These are phyloP conservation scores for Zingel zingel DNA, from an alignment of 2,113 vertebrate species.

Conservation along the genomic window DNA sequence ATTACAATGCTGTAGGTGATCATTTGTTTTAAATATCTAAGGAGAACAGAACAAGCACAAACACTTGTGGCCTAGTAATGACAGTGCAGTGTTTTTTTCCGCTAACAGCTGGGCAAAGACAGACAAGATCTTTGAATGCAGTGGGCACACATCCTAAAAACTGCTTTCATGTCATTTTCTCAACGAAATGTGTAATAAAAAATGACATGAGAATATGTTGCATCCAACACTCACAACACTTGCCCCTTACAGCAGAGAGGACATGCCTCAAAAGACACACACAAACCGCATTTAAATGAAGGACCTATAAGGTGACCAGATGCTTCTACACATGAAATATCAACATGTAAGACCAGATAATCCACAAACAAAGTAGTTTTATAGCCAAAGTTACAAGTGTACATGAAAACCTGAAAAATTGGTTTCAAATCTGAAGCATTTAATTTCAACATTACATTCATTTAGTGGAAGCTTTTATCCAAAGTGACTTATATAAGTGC, in stretches of 20 bases:
- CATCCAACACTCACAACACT: not conserved
- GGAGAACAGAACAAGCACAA: slow-evolving; percentile 12
- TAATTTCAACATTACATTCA: not conserved
- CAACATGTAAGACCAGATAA: not conserved
- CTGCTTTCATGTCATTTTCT: slow-evolving; percentile 21
- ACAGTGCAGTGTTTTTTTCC: slow-evolving; percentile 5
- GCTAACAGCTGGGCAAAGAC: slow-evolving; percentile 14
- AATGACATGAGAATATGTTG: slow-evolving; percentile 1
- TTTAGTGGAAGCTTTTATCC: not conserved
- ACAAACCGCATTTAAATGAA: not conserved
- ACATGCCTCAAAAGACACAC: not conserved
- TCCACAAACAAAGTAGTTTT: not conserved
- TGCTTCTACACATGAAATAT: not conserved
- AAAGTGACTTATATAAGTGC: not conserved
- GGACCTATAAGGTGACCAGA: not conserved
- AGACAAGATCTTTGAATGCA: slow-evolving; percentile 2
- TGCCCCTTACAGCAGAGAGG: not conserved
- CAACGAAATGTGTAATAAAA: not conserved
- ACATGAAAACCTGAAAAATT: not conserved
- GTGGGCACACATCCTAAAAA: slow-evolving; percentile 19
- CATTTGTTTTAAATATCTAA: slow-evolving; percentile 28
- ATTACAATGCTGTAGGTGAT: not conserved
- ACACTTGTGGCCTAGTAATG: slow-evolving; percentile 24
- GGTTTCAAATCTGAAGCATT: not conserved
- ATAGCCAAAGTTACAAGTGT: not conserved